These are phyloP conservation scores for Cephus cinctus DNA, from an alignment of 1,140 invertebrate genomes.

Conservation along the genomic window DNA sequence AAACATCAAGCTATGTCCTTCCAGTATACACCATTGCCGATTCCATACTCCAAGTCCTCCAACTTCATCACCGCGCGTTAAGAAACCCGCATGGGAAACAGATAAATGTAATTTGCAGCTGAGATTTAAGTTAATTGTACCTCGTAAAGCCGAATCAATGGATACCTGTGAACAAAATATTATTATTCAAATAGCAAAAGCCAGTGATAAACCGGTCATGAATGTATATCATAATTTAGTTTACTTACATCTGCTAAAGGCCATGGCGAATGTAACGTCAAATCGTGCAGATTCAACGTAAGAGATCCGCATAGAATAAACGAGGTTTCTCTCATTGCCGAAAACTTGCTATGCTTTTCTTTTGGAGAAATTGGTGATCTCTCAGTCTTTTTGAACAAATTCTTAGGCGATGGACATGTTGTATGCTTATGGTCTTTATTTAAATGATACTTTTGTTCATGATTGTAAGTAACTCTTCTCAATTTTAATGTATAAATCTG, in stretches of 20 bases:
- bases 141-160: constrained; percentile 30
- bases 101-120: constrained; percentile 31
- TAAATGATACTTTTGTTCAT: constrained; percentile 34
- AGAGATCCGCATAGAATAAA: constrained; percentile 30
- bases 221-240: neutral
- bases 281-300: constrained; percentile 25
- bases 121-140: constrained; percentile 36
- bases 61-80: constrained; percentile 40
- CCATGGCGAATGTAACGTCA: constrained; percentile 31
- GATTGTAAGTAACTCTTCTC: constrained; percentile 13
- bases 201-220: too few species aligned
- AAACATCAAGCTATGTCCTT: constrained; percentile 38
- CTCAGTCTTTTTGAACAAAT: constrained; percentile 25
- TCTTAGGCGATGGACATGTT: constrained; percentile 34
- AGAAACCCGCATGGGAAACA: constrained; percentile 38
- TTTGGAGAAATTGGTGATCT: constrained; percentile 13
- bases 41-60: constrained; percentile 41
- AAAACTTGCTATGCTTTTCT: constrained; percentile 2
- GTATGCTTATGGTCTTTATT: constrained; percentile 18
- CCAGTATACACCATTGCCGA: constrained; percentile 46
- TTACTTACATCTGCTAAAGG: constrained; percentile 27
- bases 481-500: constrained; percentile 33
- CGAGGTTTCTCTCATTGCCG: constrained; percentile 17
- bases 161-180: constrained; percentile 21
- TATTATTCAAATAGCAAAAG: neutral